These are phyloP conservation scores for Palythoa caribaeorum DNA, from an alignment of 92 coral and sea anemone species.

Conservation along the genomic window DNA sequence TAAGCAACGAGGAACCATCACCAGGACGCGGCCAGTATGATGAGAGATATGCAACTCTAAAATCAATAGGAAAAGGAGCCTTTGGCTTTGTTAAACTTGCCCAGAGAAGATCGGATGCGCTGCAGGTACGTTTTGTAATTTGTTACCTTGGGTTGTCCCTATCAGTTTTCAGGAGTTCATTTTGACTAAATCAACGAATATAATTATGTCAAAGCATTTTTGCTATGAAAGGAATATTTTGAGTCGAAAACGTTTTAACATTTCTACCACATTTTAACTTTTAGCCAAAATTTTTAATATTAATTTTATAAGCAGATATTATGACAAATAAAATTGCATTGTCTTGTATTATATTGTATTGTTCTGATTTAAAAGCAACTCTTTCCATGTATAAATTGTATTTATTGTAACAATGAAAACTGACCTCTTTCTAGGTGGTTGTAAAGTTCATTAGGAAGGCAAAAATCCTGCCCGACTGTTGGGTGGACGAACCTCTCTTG, in stretches of 20 bases:
- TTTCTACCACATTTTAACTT: no score
- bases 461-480: slow-evolving; percentile 88
- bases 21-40: slow-evolving; percentile 96
- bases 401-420: neutral
- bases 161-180: neutral
- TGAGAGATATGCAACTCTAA: slow-evolving; percentile 84
- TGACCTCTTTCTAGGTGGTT: slow-evolving; percentile 69
- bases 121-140: slow-evolving; percentile 67
- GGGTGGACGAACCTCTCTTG: slow-evolving; percentile 82
- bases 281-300: no score
- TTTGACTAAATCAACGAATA: neutral
- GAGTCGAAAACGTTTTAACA: no score
- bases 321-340: no score
- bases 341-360: no score
- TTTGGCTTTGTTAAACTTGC: slow-evolving; percentile 97
- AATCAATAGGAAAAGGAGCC: slow-evolving; percentile 96
- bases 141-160: neutral
- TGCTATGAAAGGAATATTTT: no score
- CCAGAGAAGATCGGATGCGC: slow-evolving; percentile 78
- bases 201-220: no score
- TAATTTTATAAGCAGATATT: no score
- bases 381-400: neutral
- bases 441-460: slow-evolving; percentile 96
- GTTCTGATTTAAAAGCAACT: neutral
- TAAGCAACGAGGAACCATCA: slow-evolving; percentile 68